Base-by-base conservation (phyloP, 2,113 vertebrate genomes). In the Phocoena phocoena region DNA sequence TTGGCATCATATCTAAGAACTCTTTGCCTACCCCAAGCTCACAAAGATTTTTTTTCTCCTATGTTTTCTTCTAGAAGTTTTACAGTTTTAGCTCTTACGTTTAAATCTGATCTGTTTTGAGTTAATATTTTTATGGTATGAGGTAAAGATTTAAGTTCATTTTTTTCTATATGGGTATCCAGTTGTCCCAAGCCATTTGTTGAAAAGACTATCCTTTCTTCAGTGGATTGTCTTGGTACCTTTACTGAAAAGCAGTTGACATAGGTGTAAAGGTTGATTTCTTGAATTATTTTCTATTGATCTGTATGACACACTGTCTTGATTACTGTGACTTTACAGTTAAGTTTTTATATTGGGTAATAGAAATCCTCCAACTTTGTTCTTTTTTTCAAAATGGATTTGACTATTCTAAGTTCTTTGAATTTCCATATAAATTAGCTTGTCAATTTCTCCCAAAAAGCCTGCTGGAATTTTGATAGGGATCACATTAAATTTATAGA, bases 1-100 rank as follows among this genome's bases (percentile, higher is more conserved):
- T 80, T 87, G 53, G 41, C n/a, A 5, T 53, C 47, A 15, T 86
- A n/a, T 80, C 82, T 87, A 86, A 92, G 44, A 92, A 91, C 44
- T 80, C 31, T 50, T 50, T 85, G 71, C 25, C 65, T 87, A 62
- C 38, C 36, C 25, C n/a, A 74, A 68, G 20, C 20, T 83, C 76
- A 63, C 58, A 60, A 88, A 88, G 31, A 62, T 50, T 65, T 87
- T 79, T 76, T 55, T 92, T 92, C 63, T 63, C 73, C 21, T 80
- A 31, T 88, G 73, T 89, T 87, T 92, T 96, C 33, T 76, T 93
- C 31, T 62, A 38, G 13, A 68, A 89, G 50, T 88, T 62, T 88
- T 77, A 83, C n/a, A 77, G 62, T 93, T 83, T 84, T 41, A 65
- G 12, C n/a, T 92, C 28, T 79, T 73, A 65, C 0, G 36, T 80